Evolutionary conservation across 2,113 vertebrate species (phyloP).

Genomic region (Osmerus mordax): DNA sequence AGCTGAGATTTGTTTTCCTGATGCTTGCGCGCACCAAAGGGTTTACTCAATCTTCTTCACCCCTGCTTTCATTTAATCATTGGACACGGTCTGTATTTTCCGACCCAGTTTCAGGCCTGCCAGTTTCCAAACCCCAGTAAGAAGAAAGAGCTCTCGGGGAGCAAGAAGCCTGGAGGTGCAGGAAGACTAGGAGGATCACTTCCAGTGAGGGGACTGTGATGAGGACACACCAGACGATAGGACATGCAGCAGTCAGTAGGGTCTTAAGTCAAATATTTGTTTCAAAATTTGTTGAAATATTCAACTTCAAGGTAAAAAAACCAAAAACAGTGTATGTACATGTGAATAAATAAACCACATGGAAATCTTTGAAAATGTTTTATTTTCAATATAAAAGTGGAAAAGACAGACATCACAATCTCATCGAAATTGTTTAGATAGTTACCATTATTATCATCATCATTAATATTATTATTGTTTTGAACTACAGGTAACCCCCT

Average conservation of each 20-base stretch:
- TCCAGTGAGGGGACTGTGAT: too few relatives aligned
- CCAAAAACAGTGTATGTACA: neutral
- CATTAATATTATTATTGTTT: conserved; percentile 66
- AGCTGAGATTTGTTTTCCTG: conserved; percentile 61
- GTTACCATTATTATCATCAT: conserved; percentile 63
- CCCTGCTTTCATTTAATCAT: conserved; percentile 71
- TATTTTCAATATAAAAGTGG: conserved; percentile 61
- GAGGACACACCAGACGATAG: too few relatives aligned
- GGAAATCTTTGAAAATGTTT: conserved; percentile 64
- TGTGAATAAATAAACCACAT: conserved; percentile 44
- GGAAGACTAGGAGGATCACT: conserved; percentile 36
- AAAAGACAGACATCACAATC: conserved; percentile 53
- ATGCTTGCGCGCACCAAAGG: conserved; percentile 41
- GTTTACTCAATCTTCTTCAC: conserved; percentile 61
- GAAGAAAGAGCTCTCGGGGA: conserved; percentile 51
- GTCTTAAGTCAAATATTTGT: too few relatives aligned
- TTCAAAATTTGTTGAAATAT: too few relatives aligned
- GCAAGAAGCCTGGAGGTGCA: conserved; percentile 64
- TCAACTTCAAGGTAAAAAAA: neutral
- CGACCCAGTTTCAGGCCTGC: conserved; percentile 63
- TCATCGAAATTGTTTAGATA: conserved; percentile 43
- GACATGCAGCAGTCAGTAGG: too few relatives aligned
- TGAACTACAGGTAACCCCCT: conserved; percentile 36
- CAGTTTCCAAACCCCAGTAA: conserved; percentile 59
- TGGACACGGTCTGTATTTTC: conserved; percentile 64